Evolutionary conservation across 2,113 vertebrate species (phyloP), one percentile per base, ranked within the genome.

Genomic region (Carettochelys insculpta): DNA sequence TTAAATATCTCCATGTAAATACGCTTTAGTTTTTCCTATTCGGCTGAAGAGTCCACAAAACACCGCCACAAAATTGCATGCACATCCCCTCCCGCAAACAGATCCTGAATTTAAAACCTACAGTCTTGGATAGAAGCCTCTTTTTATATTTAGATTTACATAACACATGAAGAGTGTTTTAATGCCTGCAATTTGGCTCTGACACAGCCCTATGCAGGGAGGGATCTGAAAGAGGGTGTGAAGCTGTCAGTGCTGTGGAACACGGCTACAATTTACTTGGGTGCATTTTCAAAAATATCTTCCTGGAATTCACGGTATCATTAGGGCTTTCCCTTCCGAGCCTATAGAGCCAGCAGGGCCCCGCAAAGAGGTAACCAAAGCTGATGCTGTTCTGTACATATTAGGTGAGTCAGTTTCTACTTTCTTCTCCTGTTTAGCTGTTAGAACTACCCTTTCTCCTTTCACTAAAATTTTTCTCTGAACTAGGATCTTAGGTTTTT

Each of bases 251-350:
- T 27, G 38, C 24, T 7, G 0, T 1, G 10, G 29, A 47, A 27
- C 8, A 14, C 3, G 45, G 73, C 51, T 41, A 22, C 29, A 27
- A 1, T 71, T 79, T 3, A 29, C 4, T 0, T 45, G 61, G 85
- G 65, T 88, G 29, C 11, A 31, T 81, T 92, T 71, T 87, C 85
- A 91, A 58, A 34, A 50, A 83, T 38, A 34, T n/a, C 52, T 22
- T 43, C 38, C 34, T 20, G 53, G 1, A 0, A 29, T 56, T 85
- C 68, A 47, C 0, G 0, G 31, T 87, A 14, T 73, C 38, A 53
- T n/a, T 80, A 65, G 20, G 10, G 47, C 83, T 90, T 94, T 78
- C 82, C 80, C 50, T 84, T n/a, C 38, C 25, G 34, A 80, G 68
- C 34, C 83, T 38, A 58, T 22, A 77, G 50, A 56, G 83, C 20